Conservation (phyloP, 2,113 vertebrate genomes). For the Bos taurus region ARS-UCD2.0 NC_037328.1:20760001-20760500, state of each 20-base stretch:
- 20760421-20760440: constrained; percentile 37
- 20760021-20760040: constrained; percentile 1
- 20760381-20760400: constrained; percentile 57
- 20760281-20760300: neutral
- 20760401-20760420: constrained; percentile 15
- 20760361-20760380: constrained; percentile 15
- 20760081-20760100: neutral
- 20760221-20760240: constrained; percentile 18
- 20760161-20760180: constrained; percentile 15
- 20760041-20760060: neutral
- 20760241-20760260: neutral
- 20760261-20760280: constrained; percentile 41
- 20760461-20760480: constrained; percentile 57
- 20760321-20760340: constrained; percentile 57
- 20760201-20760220: constrained; percentile 2
- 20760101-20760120: neutral
- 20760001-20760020: neutral
- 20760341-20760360: constrained; percentile 47
- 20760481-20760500: constrained; percentile 57
- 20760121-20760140: neutral
- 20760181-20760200: neutral
- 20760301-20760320: neutral
- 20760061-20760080: neutral
- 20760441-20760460: constrained; percentile 45
- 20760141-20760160: neutral